A percentile compares a stretch with the other conserved stretches of the same genome.
phyloP scores from a whole-genome alignment of 1,140 invertebrate genomes.

The fruit fly (Drosophila melanogaster) region DNA sequence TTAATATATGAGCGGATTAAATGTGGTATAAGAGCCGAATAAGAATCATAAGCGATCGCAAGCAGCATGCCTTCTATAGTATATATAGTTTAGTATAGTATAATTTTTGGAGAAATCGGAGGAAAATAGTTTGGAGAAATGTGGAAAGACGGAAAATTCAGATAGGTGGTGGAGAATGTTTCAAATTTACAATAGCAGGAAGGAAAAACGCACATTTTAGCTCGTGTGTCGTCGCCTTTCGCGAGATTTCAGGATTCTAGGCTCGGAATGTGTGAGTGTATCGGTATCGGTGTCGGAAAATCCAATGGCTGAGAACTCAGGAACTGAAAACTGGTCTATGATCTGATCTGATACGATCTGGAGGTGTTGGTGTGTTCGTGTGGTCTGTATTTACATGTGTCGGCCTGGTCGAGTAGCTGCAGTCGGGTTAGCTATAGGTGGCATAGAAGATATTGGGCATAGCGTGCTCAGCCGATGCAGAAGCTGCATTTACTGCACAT shows the following conservation, averaged over 20 bases:
- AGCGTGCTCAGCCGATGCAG: constrained; percentile 25
- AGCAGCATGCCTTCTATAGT: constrained; percentile 63
- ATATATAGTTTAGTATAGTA: constrained; percentile 7
- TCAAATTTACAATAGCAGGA: constrained; percentile 29
- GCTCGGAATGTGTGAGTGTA: constrained; percentile 30
- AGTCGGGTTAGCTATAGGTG: constrained; percentile 62
- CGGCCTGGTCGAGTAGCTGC: constrained; percentile 25
- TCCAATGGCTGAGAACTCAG: constrained; percentile 58
- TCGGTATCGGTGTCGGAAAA: constrained; percentile 19
- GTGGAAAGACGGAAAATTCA: constrained; percentile 21
- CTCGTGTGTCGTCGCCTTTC: constrained; percentile 26
- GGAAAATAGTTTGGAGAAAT: constrained; percentile 16
- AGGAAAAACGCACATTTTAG: constrained; percentile 66
- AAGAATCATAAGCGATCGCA: constrained; percentile 51
- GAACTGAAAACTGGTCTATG: constrained; percentile 32
- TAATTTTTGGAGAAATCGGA: constrained; percentile 20
- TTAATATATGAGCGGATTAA: constrained; percentile 3
- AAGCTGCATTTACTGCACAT: constrained; percentile 35
- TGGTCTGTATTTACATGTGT: constrained; percentile 52
- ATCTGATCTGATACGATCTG: neutral
- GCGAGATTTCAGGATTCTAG: constrained; percentile 25
- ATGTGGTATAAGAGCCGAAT: constrained; percentile 6
- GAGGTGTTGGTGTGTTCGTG: constrained; percentile 13
- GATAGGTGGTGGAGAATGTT: constrained; percentile 23
- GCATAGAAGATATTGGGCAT: constrained; percentile 52